phyloP scores from a whole-genome alignment of 2,888 invertebrate species.

The Seladonia tumulorum region DNA sequence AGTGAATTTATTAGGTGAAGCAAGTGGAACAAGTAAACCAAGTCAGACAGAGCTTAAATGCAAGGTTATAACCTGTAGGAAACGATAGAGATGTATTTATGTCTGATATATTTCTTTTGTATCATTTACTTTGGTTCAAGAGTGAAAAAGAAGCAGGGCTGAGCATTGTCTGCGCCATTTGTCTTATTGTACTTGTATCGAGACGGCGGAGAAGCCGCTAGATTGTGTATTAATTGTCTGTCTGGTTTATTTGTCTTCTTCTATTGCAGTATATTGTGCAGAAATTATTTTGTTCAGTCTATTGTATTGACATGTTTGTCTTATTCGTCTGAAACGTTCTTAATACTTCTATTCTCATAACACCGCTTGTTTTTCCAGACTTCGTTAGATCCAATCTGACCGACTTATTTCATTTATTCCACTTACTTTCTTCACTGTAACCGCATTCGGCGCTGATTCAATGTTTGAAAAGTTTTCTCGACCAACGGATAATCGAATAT shows the following conservation, averaged over 20 bases:
- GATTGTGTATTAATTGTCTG: not conserved
- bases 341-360: not conserved
- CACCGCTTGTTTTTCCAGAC: not conserved
- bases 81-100: not conserved
- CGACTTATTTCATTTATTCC: not conserved
- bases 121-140: not conserved
- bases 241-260: not conserved
- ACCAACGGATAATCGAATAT: not conserved
- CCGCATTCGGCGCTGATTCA: not conserved
- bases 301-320: not conserved
- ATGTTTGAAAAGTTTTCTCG: not conserved
- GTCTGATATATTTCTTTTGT: not conserved
- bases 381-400: not conserved
- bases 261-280: not conserved
- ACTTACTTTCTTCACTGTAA: not conserved
- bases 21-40: not conserved
- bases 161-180: not conserved
- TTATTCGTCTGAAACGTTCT: not conserved
- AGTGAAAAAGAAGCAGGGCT: not conserved
- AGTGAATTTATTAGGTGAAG: not conserved
- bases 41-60: not conserved
- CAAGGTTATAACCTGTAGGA: not conserved
- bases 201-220: not conserved
- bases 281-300: not conserved
- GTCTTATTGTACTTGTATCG: not conserved